Conservation (phyloP, 2,113 vertebrate genomes). For the Beaufortia kweichowensis region DNA sequence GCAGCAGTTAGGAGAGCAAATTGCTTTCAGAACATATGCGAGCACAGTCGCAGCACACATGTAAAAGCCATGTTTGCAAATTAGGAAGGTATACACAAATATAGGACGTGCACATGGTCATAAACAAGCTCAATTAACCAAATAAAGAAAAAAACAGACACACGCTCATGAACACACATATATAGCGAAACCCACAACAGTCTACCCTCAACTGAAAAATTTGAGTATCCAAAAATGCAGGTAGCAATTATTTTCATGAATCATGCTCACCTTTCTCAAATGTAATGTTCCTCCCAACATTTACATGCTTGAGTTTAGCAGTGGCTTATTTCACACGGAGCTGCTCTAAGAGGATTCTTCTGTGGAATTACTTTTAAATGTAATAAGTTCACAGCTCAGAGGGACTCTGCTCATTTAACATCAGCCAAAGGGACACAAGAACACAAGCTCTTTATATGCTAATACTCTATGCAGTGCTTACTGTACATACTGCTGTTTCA, state of each 20-base stretch:
- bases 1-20: conserved; percentile 15
- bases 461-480: conserved; percentile 38
- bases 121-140: neutral
- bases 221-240: conserved; percentile 5
- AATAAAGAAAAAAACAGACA: conserved; percentile 6
- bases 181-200: conserved; percentile 6
- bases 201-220: neutral
- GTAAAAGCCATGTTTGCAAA: conserved; percentile 10
- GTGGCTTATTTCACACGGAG: conserved; percentile 19
- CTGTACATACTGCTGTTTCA: conserved; percentile 10
- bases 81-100: conserved; percentile 1
- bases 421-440: conserved; percentile 29
- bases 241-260: conserved; percentile 31
- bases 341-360: conserved; percentile 1
- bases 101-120: neutral
- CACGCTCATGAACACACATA: neutral
- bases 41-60: conserved; percentile 16
- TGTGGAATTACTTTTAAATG: conserved; percentile 1
- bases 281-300: neutral
- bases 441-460: conserved; percentile 48
- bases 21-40: conserved; percentile 49
- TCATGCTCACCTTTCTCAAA: conserved; percentile 21
- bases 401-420: conserved; percentile 15
- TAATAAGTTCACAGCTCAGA: conserved; percentile 6
- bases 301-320: conserved; percentile 15